phyloP scores from a whole-genome alignment of 2,797 vertebrate species.

The Coregonus sp. region DNA sequence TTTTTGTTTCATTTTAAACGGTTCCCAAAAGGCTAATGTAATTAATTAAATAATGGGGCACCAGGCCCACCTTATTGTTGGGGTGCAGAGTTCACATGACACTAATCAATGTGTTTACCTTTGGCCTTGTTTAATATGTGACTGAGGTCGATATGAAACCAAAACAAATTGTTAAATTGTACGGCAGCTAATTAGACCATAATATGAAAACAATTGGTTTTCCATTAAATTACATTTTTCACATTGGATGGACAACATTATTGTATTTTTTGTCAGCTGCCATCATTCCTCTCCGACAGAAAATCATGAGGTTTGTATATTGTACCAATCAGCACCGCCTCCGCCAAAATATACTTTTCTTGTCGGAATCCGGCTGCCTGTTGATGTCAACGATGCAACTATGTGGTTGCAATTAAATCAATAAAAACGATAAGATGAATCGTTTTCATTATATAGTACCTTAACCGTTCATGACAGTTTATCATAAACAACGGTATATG shows the following conservation, averaged over 20 bases:
- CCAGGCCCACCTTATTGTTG: constrained; percentile 67
- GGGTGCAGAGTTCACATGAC: constrained; percentile 60
- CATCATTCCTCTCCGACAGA: too few species aligned
- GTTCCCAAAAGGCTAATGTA: constrained; percentile 74
- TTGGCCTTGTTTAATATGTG: constrained; percentile 59
- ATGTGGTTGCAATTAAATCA: too few species aligned
- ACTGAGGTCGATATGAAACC: constrained; percentile 47
- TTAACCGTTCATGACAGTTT: not conserved
- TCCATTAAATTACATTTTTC: not conserved
- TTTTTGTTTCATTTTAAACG: constrained; percentile 50
- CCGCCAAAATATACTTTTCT: too few species aligned
- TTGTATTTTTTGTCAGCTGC: too few species aligned
- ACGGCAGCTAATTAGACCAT: constrained; percentile 59
- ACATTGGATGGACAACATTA: not conserved
- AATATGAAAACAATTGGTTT: constrained; percentile 11
- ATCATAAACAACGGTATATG: not conserved
- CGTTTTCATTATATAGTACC: not conserved
- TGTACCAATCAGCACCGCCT: too few species aligned
- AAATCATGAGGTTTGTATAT: too few species aligned
- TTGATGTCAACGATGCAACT: too few species aligned
- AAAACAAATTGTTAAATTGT: constrained; percentile 65
- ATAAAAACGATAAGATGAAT: not conserved
- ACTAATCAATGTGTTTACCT: constrained; percentile 70
- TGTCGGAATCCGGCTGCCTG: too few species aligned
- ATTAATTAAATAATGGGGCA: constrained; percentile 75